Percentiles rank a stretch among this genome's conserved stretches.
Evolutionary conservation across 2,113 vertebrate species (phyloP).

Genomic region (Aptenodytes forsteri): DNA sequence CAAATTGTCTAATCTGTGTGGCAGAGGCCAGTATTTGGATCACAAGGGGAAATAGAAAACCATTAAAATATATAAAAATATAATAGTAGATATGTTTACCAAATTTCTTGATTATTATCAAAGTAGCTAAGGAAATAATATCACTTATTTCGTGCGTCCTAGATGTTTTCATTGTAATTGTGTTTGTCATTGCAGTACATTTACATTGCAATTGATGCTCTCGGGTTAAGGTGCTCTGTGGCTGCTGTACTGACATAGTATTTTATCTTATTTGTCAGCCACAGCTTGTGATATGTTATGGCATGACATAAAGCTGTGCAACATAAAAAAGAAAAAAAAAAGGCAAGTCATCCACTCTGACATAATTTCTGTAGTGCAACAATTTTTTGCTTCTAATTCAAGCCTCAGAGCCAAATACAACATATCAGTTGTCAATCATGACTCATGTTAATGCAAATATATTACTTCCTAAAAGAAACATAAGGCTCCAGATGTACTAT

Average conservation of each 20-base stretch:
- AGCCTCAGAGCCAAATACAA: not conserved
- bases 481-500: not conserved
- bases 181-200: not conserved
- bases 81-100: not conserved
- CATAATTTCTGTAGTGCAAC: not conserved
- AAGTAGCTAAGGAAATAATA: not conserved
- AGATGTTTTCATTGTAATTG: not conserved
- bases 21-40: not conserved
- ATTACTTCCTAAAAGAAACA: not conserved
- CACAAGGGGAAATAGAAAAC: not conserved
- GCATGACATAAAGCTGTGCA: not conserved
- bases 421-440: not conserved
- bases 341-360: not conserved
- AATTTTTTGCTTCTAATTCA: not conserved
- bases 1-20: not conserved
- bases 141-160: not conserved
- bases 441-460: not conserved
- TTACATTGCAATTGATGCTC: not conserved
- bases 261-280: conserved; percentile 1
- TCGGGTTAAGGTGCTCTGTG: not conserved
- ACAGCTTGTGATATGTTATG: not conserved
- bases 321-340: not conserved
- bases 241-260: not conserved
- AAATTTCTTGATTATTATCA: not conserved
- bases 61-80: not conserved